Evolutionary conservation across 2,113 vertebrate genomes (phyloP).

Genomic region (Grantiella picta): DNA sequence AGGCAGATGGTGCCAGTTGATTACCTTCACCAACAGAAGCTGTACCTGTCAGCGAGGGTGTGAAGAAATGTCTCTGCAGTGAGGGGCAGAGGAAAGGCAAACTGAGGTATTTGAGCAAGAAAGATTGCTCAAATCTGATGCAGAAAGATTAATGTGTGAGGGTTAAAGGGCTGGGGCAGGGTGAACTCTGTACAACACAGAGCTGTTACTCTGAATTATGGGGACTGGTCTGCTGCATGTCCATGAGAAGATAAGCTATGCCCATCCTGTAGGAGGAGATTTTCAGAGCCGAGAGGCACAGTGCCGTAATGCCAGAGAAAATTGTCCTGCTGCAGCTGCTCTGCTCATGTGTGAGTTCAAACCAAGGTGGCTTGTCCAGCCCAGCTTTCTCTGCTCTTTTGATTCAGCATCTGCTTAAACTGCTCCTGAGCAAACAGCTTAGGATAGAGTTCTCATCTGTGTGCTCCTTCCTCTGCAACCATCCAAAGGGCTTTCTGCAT

Average conservation of each 20-base stretch:
- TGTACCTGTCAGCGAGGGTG: background rate
- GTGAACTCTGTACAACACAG: background rate
- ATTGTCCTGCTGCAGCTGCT: background rate
- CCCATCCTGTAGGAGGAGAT: background rate
- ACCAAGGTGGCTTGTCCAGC: background rate
- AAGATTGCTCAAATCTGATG: background rate
- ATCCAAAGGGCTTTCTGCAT: background rate
- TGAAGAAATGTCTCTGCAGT: background rate
- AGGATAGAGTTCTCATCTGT: background rate
- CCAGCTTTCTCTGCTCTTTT: background rate
- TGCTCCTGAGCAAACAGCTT: background rate
- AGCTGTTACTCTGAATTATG: background rate
- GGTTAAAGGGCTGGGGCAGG: background rate
- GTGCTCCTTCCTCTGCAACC: background rate
- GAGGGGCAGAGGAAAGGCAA: background rate
- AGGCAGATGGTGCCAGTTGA: conserved; percentile 25
- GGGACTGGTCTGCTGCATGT: background rate
- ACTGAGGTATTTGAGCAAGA: background rate
- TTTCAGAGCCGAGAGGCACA: background rate
- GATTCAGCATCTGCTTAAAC: background rate
- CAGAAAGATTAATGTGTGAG: background rate
- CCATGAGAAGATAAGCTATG: background rate
- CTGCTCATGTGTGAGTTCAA: background rate
- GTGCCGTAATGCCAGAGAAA: background rate
- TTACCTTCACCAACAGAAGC: background rate